Evolutionary conservation across 2,888 invertebrate species (phyloP).

Genomic region (Drosophila seclusa): DNA sequence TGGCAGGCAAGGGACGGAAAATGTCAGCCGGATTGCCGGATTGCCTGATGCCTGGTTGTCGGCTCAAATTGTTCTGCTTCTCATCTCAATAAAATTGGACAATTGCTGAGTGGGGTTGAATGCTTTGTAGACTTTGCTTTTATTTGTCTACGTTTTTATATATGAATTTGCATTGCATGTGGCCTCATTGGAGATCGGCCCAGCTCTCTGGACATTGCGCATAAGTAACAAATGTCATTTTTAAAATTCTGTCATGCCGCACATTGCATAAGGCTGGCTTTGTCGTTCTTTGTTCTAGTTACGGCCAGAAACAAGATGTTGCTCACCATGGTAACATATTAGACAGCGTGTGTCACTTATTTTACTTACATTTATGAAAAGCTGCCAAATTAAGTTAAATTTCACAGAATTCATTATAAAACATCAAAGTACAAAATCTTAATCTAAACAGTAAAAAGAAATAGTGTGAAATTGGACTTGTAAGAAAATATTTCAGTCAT

Average conservation of each 20-base stretch:
- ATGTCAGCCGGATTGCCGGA: not conserved
- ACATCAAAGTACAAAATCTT: not conserved
- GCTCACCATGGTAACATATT: conserved; percentile 21
- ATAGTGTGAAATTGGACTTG: not conserved
- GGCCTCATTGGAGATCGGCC: conserved; percentile 37
- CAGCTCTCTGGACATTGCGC: conserved; percentile 52
- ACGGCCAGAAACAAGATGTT: conserved; percentile 3
- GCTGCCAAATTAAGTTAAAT: not conserved
- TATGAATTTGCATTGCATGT: conserved; percentile 36
- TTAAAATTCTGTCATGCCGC: conserved; percentile 33
- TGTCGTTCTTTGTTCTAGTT: conserved; percentile 1
- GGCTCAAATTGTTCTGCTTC: conserved; percentile 54
- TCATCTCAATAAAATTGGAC: conserved; percentile 55
- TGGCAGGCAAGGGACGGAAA: conserved; percentile 10
- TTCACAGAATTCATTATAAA: not conserved
- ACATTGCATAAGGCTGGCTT: conserved; percentile 2
- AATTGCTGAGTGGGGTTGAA: conserved; percentile 26
- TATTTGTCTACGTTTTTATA: conserved; percentile 19
- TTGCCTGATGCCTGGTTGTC: conserved; percentile 8
- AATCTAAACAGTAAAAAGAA: not conserved
- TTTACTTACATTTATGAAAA: not conserved
- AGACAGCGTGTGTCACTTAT: too few species aligned
- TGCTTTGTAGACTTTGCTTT: conserved; percentile 30
- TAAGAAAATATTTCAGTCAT: not conserved
- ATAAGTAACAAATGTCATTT: conserved; percentile 56